Base-by-base conservation (phyloP, 1,140 invertebrate species). In the Drosophila azteca region DNA sequence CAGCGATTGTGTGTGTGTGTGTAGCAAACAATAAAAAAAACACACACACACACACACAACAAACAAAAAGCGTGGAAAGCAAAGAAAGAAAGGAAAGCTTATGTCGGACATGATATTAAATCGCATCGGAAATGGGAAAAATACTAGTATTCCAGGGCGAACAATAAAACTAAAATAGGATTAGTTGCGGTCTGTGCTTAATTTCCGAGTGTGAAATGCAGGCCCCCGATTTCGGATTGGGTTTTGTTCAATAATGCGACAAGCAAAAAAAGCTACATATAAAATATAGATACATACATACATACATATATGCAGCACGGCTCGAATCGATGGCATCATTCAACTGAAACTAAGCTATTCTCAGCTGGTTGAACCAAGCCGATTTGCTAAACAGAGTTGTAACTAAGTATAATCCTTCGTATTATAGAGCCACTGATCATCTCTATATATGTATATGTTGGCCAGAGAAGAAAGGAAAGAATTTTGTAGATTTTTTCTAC, bases 51-150 rank as follows among this genome's bases (percentile, higher is more conserved):
- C 11, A 60, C 22, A 57, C 35, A 55, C 9, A 17, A 22, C 17
- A 29, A 53, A 31, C n/a, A 20, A 20, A 20, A 20, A 20, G 17
- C 17, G 17, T 1, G 17, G 17, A 20, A 20, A 20, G 17, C 17
- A 29, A 53, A 31, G 58, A 57, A 72, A 67, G 45, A 63, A 76
- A 44, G 64, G 44, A 31, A 68, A 63, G 50, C 80, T 71, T 84
- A 59, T 83, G 81, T 72, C 80, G 71, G 77, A 74, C 73, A 85
- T 81, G 64, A 85, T 66, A 84, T 80, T 53, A 76, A 85, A 84
- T 69, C 68, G 81, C 67, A 64, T 43, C 52, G 51, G 26, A 66
- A 74, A 75, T 75, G 53, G 53, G 20, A 59, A 73, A 73, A 59
- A 75, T 72, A 26, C 24, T 26, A 5, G 24, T 6, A 62, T 46